Conservation (phyloP, 2,797 vertebrate species). For the Typhlichthys eigenmanni region DNA sequence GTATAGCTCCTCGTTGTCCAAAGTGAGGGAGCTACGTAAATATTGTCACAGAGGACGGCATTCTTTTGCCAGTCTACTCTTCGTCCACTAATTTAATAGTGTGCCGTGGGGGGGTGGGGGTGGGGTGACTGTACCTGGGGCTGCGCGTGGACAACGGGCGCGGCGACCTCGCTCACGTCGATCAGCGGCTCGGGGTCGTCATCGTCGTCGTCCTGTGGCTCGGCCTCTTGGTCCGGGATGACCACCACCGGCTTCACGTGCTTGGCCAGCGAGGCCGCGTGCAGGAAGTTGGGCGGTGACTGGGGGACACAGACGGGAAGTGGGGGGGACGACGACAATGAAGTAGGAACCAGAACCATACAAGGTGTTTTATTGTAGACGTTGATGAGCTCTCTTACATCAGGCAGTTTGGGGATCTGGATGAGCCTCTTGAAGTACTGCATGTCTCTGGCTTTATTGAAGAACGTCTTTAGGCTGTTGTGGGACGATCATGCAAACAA, state of each 20-base stretch:
- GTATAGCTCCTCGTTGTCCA: no score
- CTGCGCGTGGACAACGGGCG: conserved; percentile 66
- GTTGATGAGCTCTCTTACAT: conserved; percentile 73
- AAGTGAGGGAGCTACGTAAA: no score
- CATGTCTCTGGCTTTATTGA: conserved; percentile 94
- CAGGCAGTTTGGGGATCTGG: conserved; percentile 94
- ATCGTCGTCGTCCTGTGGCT: conserved; percentile 81
- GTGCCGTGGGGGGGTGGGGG: no score
- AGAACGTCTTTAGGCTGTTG: conserved; percentile 93
- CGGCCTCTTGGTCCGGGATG: conserved; percentile 86
- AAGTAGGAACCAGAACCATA: background rate
- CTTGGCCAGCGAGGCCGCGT: conserved; percentile 91
- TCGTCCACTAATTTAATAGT: no score
- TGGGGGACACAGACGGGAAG: conserved; percentile 39
- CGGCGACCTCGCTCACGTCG: conserved; percentile 79
- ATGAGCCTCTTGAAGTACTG: conserved; percentile 96
- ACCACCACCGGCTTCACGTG: conserved; percentile 97
- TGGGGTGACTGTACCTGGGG: conserved; percentile 57
- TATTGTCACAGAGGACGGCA: no score
- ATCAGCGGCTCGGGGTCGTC: conserved; percentile 92
- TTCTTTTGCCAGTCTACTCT: no score
- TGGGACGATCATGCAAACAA: conserved; percentile 13
- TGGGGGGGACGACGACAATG: background rate
- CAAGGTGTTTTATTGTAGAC: background rate
- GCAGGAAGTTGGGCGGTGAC: conserved; percentile 93